Conservation (phyloP, 1,140 invertebrate genomes). For the Meteorus sp. region DNA sequence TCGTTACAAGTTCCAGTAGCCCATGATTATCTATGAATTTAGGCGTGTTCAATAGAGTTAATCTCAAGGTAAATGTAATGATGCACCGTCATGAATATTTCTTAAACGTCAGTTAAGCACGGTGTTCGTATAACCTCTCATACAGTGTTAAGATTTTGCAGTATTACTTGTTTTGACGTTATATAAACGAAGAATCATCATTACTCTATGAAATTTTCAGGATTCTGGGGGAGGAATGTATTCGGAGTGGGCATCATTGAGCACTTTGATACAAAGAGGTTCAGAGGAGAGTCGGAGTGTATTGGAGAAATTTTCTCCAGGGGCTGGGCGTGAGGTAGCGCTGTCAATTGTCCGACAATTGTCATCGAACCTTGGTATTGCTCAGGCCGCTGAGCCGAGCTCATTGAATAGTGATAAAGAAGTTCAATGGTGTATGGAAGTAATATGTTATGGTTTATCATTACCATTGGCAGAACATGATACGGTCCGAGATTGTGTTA, state of each 20-base stretch:
- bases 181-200: neutral
- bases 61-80: conserved; percentile 64
- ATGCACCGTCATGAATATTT: neutral
- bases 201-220: conserved; percentile 30
- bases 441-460: conserved; percentile 90
- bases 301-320: conserved; percentile 80
- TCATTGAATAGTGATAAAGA: conserved; percentile 76
- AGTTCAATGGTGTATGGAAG: conserved; percentile 91
- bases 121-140: neutral
- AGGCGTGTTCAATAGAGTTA: conserved; percentile 73
- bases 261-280: conserved; percentile 67
- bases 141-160: too few species aligned
- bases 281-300: conserved; percentile 76
- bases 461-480: conserved; percentile 89
- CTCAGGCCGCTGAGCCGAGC: conserved; percentile 76
- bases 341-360: conserved; percentile 81
- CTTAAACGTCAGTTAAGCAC: neutral
- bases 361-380: conserved; percentile 73
- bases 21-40: conserved; percentile 69
- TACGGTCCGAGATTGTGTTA: conserved; percentile 93
- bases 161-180: neutral
- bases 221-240: conserved; percentile 72
- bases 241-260: conserved; percentile 82
- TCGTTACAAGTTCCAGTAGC: conserved; percentile 22
- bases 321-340: conserved; percentile 79